Percentiles rank a stretch among this genome's conserved stretches.
Evolutionary conservation across 2,113 vertebrate species (phyloP).

Genomic region (Raphicerus campestris): DNA sequence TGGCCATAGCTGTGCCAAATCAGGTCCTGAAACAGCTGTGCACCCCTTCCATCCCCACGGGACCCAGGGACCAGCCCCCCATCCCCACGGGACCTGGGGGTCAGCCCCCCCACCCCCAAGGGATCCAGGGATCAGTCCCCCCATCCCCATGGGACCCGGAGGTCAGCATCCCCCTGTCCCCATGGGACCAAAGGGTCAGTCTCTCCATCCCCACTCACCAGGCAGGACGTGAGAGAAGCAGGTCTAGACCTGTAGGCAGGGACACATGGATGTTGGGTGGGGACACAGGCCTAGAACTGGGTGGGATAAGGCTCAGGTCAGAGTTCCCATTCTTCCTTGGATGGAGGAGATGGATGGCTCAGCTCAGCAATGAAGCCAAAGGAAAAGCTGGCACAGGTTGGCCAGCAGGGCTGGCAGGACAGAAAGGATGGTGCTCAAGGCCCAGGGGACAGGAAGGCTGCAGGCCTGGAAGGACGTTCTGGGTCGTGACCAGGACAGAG

Average conservation of each 20-base stretch:
- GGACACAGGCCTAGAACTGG: background rate
- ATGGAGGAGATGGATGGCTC: background rate
- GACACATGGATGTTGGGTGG: background rate
- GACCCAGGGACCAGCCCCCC: accelerated
- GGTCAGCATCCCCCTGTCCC: background rate
- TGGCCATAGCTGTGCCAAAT: background rate
- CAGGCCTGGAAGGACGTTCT: background rate
- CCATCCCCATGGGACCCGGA: accelerated
- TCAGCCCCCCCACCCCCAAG: background rate
- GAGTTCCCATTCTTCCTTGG: too few relatives aligned
- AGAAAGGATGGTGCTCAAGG: background rate
- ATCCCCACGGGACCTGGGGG: too few relatives aligned
- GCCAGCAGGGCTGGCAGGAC: background rate
- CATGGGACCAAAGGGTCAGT: background rate
- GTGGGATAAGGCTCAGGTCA: background rate
- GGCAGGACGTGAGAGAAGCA: background rate
- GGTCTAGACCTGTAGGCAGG: too few relatives aligned
- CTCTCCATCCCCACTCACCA: background rate
- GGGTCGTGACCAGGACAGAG: background rate
- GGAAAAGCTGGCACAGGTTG: accelerated
- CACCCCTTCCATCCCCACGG: accelerated
- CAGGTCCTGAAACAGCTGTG: background rate
- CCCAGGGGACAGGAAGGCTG: accelerated
- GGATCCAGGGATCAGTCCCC: accelerated
- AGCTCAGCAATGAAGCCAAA: background rate